A percentile compares a stretch with the other conserved stretches of the same genome.
Evolutionary conservation across 2,797 vertebrate species (phyloP).

Genomic region (Anguilla pacifica): DNA sequence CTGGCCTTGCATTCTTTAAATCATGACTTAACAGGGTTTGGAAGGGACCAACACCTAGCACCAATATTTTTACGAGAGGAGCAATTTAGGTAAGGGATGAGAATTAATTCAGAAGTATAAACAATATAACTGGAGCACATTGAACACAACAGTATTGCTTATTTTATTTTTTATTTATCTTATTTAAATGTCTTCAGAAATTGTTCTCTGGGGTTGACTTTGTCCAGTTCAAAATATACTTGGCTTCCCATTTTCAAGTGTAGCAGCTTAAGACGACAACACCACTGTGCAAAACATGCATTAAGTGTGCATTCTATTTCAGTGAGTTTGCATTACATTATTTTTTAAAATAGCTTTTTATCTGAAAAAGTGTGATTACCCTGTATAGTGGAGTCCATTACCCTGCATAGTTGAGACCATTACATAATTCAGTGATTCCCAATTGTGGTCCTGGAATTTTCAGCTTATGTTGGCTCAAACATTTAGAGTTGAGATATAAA

Average conservation of each 20-base stretch:
- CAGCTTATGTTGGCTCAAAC: not conserved
- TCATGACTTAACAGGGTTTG: constrained; percentile 4
- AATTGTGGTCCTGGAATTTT: not conserved
- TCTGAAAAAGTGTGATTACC: constrained; percentile 20
- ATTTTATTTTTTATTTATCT: not conserved
- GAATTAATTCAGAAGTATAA: not conserved
- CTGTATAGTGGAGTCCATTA: not conserved
- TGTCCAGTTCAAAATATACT: not conserved
- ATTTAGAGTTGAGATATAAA: not conserved
- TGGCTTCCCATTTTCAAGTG: not conserved
- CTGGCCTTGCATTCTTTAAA: constrained; percentile 28
- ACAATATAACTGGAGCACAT: not conserved
- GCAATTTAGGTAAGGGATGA: not conserved
- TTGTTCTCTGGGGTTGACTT: too few species aligned
- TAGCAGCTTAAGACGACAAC: constrained; percentile 30
- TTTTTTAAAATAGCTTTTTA: not conserved
- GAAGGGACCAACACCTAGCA: constrained; percentile 6
- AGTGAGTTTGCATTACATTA: not conserved
- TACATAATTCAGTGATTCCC: not conserved
- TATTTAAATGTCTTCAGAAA: too few species aligned
- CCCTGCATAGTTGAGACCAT: not conserved
- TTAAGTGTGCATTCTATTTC: constrained; percentile 5
- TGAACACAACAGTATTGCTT: not conserved
- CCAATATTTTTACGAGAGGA: constrained; percentile 5
- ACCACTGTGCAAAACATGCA: constrained; percentile 55